Conservation (phyloP, 2,888 invertebrate species). For the Spilarctia lutea region DNA sequence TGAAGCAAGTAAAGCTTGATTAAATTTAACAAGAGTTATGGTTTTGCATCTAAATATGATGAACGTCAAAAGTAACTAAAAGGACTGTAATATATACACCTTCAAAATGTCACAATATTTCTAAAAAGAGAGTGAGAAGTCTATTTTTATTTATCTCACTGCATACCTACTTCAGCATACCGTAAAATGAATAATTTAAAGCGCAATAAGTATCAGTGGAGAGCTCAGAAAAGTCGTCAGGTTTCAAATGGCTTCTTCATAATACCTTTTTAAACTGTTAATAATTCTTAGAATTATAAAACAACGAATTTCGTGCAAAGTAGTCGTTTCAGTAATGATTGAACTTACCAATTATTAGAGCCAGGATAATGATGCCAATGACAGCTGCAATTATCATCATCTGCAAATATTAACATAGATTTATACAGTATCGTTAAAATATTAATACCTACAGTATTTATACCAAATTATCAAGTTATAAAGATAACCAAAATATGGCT, state of each 20-base stretch:
- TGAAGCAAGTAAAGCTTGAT: not conserved
- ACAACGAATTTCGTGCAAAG: slow-evolving; percentile 17
- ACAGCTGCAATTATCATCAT: slow-evolving; percentile 97
- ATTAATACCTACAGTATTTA: no score
- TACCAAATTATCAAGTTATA: no score
- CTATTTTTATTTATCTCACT: not conserved
- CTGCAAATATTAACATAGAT: slow-evolving; percentile 72
- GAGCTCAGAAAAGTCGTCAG: not conserved
- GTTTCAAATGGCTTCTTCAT: not conserved
- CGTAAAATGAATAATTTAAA: not conserved
- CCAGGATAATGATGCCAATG: slow-evolving; percentile 93
- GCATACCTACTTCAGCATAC: not conserved
- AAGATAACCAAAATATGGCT: no score
- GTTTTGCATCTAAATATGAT: not conserved
- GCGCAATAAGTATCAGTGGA: not conserved
- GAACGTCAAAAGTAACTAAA: no score
- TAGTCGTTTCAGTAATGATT: not conserved
- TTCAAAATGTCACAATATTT: no score
- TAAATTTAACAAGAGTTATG: not conserved
- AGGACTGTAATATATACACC: no score
- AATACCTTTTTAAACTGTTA: not conserved
- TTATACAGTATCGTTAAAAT: not conserved
- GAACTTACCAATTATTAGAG: slow-evolving; percentile 95
- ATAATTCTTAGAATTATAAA: not conserved
- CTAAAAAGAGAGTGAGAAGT: no score